Conservation (phyloP, 2,113 vertebrate species). For the Pipa parva region DNA sequence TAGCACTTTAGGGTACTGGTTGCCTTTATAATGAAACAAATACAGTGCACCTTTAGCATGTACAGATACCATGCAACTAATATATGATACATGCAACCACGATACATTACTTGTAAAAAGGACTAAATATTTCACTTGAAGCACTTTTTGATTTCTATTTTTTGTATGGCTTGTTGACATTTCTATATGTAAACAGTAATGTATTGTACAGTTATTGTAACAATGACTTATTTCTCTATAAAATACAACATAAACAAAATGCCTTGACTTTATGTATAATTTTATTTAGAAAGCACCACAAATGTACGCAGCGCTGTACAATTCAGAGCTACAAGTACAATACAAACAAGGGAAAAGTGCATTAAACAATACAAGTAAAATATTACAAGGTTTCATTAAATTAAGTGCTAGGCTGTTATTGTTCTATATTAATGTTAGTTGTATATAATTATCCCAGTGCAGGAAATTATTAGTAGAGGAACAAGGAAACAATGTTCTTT, state of each 20-base stretch:
- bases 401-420: too few relatives aligned
- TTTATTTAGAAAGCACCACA: too few relatives aligned
- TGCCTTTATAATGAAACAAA: slow-evolving; percentile 45
- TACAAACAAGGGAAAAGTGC: too few relatives aligned
- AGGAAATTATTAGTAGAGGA: too few relatives aligned
- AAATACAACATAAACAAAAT: slow-evolving; percentile 52
- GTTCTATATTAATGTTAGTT: too few relatives aligned
- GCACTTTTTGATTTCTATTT: slow-evolving; percentile 69
- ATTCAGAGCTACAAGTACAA: too few relatives aligned
- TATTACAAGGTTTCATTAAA: too few relatives aligned
- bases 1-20: slow-evolving; percentile 19
- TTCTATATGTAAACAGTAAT: slow-evolving; percentile 72
- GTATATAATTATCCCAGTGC: too few relatives aligned
- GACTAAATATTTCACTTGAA: slow-evolving; percentile 64
- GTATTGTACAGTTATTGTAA: slow-evolving; percentile 75
- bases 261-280: neutral
- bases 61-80: slow-evolving; percentile 55
- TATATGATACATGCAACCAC: slow-evolving; percentile 49
- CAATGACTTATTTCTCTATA: slow-evolving; percentile 79
- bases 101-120: slow-evolving; percentile 58
- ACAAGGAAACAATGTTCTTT: too few relatives aligned
- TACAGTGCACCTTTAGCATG: slow-evolving; percentile 53
- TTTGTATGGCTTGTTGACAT: slow-evolving; percentile 73
- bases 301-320: too few relatives aligned
- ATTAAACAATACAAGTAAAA: too few relatives aligned